Percentiles rank a stretch among this genome's conserved stretches.
Conservation (phyloP, 2,888 invertebrate species). For the Agelastica alni region DNA sequence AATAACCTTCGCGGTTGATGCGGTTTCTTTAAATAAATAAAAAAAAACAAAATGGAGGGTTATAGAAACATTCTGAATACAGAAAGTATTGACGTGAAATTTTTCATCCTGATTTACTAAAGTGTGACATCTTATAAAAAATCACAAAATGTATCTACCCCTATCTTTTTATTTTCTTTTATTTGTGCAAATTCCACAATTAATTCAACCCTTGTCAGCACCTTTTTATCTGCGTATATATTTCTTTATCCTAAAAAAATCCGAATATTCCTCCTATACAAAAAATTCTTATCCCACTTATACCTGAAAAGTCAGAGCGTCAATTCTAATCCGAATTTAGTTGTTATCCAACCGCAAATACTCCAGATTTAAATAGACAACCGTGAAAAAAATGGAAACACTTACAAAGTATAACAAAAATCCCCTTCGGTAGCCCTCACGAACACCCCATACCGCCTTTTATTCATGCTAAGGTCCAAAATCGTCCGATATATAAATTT, state of each 20-base stretch:
- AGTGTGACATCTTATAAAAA: no score
- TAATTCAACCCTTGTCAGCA: conserved; percentile 1
- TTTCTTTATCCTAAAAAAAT: not conserved
- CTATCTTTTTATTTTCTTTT: no score
- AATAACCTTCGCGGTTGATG: no score
- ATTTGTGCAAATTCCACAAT: not conserved
- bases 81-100: no score
- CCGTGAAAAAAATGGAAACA: conserved; percentile 54
- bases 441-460: conserved; percentile 36
- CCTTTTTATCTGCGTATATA: not conserved
- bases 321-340: conserved; percentile 37
- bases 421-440: conserved; percentile 37
- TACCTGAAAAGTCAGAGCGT: conserved; percentile 14
- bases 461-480: conserved; percentile 45
- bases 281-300: conserved; percentile 3
- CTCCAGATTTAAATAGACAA: conserved; percentile 50
- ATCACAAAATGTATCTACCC: no score
- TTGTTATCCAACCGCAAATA: conserved; percentile 50
- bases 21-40: no score
- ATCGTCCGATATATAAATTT: conserved; percentile 50
- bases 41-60: no score
- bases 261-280: not conserved
- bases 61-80: no score
- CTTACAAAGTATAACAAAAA: conserved; percentile 45
- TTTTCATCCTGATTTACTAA: no score